Conservation (phyloP, 2,113 vertebrate genomes). For the Pampusana beccarii region DNA sequence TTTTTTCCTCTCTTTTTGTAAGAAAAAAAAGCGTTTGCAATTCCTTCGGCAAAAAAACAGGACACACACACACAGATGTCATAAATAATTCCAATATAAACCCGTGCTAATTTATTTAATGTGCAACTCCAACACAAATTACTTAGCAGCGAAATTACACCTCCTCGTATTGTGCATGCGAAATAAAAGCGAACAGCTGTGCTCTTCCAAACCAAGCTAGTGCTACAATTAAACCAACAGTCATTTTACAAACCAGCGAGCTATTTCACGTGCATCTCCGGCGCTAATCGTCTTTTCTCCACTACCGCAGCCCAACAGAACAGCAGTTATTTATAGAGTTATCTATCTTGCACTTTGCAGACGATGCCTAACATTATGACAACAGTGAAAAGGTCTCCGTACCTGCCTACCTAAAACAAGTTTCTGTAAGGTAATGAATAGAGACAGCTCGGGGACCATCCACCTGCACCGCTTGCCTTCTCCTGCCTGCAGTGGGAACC, state of each 20-base stretch:
- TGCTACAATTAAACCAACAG: slow-evolving; percentile 61
- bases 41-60: background rate
- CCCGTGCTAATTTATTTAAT: slow-evolving; percentile 66
- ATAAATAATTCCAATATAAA: slow-evolving; percentile 62
- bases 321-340: slow-evolving; percentile 67
- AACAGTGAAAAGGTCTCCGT: slow-evolving; percentile 88
- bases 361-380: slow-evolving; percentile 85
- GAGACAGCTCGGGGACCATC: slow-evolving; percentile 93
- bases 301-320: background rate
- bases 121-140: slow-evolving; percentile 46
- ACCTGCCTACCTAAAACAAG: slow-evolving; percentile 88
- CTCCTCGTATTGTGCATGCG: slow-evolving; percentile 8
- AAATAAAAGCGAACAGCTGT: slow-evolving; percentile 63
- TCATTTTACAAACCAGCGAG: slow-evolving; percentile 61
- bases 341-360: slow-evolving; percentile 71
- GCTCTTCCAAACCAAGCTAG: slow-evolving; percentile 35
- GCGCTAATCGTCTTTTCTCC: background rate
- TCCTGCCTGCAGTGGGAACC: slow-evolving; percentile 73
- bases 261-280: slow-evolving; percentile 3
- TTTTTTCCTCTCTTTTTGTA: background rate
- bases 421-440: slow-evolving; percentile 94
- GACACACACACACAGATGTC: background rate
- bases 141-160: slow-evolving; percentile 42
- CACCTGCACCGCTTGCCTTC: slow-evolving; percentile 81
- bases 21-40: background rate